These are phyloP conservation scores for Macrobrachium rosenbergii DNA, from an alignment of 1,140 invertebrate species.

Conservation along the genomic window DNA sequence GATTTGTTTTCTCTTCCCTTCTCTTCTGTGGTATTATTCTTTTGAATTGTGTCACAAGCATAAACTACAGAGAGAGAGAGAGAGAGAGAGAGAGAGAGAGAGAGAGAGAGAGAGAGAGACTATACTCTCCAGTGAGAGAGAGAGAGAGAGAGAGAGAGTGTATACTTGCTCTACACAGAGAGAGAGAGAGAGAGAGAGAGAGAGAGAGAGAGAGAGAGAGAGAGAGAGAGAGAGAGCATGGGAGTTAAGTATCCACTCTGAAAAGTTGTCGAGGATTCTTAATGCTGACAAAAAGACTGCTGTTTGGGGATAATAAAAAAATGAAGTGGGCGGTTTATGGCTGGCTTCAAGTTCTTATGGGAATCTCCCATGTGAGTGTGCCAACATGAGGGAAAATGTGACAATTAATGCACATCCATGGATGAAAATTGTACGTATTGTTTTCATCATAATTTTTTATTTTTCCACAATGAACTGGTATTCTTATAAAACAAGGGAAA, in stretches of 20 bases:
- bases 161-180: background rate
- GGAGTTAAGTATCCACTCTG: background rate
- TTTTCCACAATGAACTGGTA: too few species aligned
- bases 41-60: background rate
- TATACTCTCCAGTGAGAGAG: too few species aligned
- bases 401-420: too few species aligned
- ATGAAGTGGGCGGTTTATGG: background rate
- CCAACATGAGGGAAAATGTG: background rate
- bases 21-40: background rate
- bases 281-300: background rate
- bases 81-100: conserved; percentile 31
- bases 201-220: conserved; percentile 45
- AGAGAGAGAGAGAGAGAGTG: background rate
- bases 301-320: background rate
- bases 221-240: background rate
- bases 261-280: background rate
- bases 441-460: too few species aligned
- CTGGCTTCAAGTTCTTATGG: background rate
- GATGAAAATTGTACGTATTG: too few species aligned
- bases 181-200: conserved; percentile 34
- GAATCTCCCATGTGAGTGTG: background rate
- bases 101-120: conserved; percentile 35
- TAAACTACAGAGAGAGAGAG: background rate
- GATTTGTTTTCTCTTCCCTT: too few species aligned
- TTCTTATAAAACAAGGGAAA: too few species aligned